Percentiles rank a stretch among this genome's conserved stretches.
Evolutionary conservation across 2,113 vertebrate genomes (phyloP).

Genomic region (Sinocyclocheilus anshuiensis): DNA sequence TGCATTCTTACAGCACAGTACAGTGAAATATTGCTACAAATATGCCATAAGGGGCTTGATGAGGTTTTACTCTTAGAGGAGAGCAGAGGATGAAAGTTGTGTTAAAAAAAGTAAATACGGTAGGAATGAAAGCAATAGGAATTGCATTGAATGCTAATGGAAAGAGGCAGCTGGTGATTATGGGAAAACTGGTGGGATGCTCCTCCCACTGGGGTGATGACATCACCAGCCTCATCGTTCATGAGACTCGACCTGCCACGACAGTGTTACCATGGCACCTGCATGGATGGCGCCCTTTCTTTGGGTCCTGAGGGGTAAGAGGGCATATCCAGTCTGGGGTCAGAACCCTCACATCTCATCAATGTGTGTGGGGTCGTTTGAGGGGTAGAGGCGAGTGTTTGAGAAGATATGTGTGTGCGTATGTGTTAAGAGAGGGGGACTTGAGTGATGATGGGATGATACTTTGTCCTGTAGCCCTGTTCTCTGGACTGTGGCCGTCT

Average conservation of each 20-base stretch:
- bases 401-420: constrained; percentile 6
- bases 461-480: constrained; percentile 49
- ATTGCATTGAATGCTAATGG: background rate
- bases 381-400: constrained; percentile 24
- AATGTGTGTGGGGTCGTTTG: constrained; percentile 37
- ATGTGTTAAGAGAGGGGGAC: constrained; percentile 24
- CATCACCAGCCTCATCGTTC: constrained; percentile 40
- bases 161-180: constrained; percentile 18
- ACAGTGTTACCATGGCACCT: constrained; percentile 47
- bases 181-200: constrained; percentile 34
- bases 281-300: constrained; percentile 41
- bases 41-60: background rate
- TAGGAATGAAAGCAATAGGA: background rate
- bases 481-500: constrained; percentile 48
- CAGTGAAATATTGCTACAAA: background rate
- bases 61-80: background rate
- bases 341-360: constrained; percentile 31
- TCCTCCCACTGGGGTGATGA: constrained; percentile 36
- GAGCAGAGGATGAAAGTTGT: background rate
- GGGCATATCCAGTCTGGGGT: constrained; percentile 41
- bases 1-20: background rate
- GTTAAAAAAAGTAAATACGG: too few relatives aligned
- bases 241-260: background rate
- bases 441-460: constrained; percentile 52
- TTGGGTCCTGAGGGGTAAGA: constrained; percentile 39